Evolutionary conservation across 1,140 invertebrate genomes (phyloP).

Genomic region (Drosophila tristis): DNA sequence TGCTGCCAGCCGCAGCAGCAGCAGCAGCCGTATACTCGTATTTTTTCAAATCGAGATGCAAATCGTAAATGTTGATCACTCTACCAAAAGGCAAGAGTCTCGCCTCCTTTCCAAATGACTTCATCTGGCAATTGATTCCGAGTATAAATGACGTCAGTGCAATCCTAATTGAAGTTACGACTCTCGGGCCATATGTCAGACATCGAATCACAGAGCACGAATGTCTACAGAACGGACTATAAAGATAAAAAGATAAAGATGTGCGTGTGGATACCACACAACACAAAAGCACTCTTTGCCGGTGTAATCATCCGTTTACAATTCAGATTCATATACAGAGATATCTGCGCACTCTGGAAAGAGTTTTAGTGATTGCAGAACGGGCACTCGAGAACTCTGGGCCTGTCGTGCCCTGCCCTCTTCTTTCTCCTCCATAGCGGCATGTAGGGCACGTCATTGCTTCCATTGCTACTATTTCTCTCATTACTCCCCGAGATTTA

Average conservation of each 20-base stretch:
- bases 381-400: not conserved
- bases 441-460: no score
- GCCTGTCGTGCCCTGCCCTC: no score
- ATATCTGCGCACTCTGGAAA: slow-evolving; percentile 2
- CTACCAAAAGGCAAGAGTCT: not conserved
- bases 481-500: no score
- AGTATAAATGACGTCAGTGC: slow-evolving; percentile 46
- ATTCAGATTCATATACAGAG: not conserved
- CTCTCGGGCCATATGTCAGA: slow-evolving; percentile 41
- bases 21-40: slow-evolving; percentile 24
- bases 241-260: slow-evolving; percentile 65
- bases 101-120: slow-evolving; percentile 20
- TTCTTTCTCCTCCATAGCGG: no score
- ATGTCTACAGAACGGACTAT: slow-evolving; percentile 9
- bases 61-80: slow-evolving; percentile 35
- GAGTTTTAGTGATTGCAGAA: slow-evolving; percentile 49
- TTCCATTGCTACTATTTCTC: no score
- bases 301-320: slow-evolving; percentile 38
- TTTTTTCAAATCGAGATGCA: slow-evolving; percentile 35
- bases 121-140: slow-evolving; percentile 36
- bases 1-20: slow-evolving; percentile 2
- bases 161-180: slow-evolving; percentile 26
- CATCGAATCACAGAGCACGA: slow-evolving; percentile 33
- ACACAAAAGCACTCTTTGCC: slow-evolving; percentile 11
- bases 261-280: slow-evolving; percentile 7